Base-by-base conservation (phyloP, 64 coral and sea anemone species). In the Montipora capricornis region DNA sequence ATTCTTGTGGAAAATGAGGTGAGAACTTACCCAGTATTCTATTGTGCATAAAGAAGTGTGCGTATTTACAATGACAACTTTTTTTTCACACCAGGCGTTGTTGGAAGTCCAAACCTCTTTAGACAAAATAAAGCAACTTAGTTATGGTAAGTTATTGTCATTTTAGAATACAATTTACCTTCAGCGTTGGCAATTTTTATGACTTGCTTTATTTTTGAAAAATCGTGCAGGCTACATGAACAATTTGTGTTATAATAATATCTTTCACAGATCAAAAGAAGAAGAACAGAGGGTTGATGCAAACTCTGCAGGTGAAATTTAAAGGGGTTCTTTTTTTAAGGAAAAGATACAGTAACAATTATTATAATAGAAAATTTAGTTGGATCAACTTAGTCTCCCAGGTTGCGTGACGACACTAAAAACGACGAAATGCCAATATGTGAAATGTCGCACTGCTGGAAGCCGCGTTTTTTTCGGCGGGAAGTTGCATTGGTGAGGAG, bases 1-100 rank as follows among this genome's bases (percentile, higher is more conserved):
- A 93, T 96, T 60, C 95, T 96, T 59, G 73, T 93, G 89, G 82
- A 96, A 60, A 91, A 93, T 53, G 80, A 96, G 95, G 95, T 96
- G 77, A 68, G 68, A 24, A 24, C 59, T 29, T 57, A 11, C 53
- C 11, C 53, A 57, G 53, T 8, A 37, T 37, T 37, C 37, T 37
- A 37, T 37, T 37, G 37, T 20, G 5, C 61, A 14, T 45, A 67
- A 0, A 15, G 5, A 55, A 55, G 10, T 55, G 10, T 55, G 52
- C 52, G 10, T 10, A 10, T 55, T 7, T 55, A 7, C 52, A 55
- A 5, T 55, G 52, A 55, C 5, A 5, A 7, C 11, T 71, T 71
- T 80, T 26, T 62, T n/a, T 69, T 44, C 75, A 16, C 49, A n/a
- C 44, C 37, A 96, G 95, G 82, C 49, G 29, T 84, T 96, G 64